Base-by-base conservation (phyloP, 2,797 vertebrate genomes). In the Phalloptychus januarius region DNA sequence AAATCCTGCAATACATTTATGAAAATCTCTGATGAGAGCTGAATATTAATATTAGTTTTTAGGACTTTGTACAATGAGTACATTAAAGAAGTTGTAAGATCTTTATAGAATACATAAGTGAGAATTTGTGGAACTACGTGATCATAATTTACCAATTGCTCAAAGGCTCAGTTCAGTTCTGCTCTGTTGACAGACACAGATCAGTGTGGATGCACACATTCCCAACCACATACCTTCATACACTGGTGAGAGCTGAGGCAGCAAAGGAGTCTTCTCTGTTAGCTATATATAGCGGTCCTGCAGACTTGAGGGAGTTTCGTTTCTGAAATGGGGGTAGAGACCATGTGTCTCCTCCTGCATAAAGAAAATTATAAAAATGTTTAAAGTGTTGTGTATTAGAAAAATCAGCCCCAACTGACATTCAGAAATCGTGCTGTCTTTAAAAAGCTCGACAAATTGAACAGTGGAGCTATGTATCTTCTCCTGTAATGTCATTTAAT, bases 211-310 rank as follows among this genome's bases (percentile, higher is more conserved):
- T 72, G 72, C 80, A 6, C 40, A 75, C 74, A 79, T 87, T 88
- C 76, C 71, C 85, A 81, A 86, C 83, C 83, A 90, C 89, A 91
- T 88, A 79, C 86, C 84, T 84, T 80, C 80, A 79, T 78, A 75
- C 74, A 36, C 80, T 79, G 71, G 71, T 79, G 83, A 88, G 87
- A 88, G 88, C 83, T 72, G 25, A 72, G 79, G 8, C 83, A 89
- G 90, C 86, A 89, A 85, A 93, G 79, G 82, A 74, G 79, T 86
- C 85, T 71, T 86, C 79, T 73, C 83, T 80, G 74, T 42, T 40
- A 16, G 63, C 83, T 92, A 92, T 89, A 87, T 91, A 92, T 94
- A 94, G 83, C 70, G 71, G 52, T 52, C 74, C 78, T 79, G 70
- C 71, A 80, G 84, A 87, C 90, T 91, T 83, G 75, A 76, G 87